These are phyloP conservation scores for Tineola bisselliella DNA, from an alignment of 2,888 invertebrate genomes.

Conservation along the genomic window DNA sequence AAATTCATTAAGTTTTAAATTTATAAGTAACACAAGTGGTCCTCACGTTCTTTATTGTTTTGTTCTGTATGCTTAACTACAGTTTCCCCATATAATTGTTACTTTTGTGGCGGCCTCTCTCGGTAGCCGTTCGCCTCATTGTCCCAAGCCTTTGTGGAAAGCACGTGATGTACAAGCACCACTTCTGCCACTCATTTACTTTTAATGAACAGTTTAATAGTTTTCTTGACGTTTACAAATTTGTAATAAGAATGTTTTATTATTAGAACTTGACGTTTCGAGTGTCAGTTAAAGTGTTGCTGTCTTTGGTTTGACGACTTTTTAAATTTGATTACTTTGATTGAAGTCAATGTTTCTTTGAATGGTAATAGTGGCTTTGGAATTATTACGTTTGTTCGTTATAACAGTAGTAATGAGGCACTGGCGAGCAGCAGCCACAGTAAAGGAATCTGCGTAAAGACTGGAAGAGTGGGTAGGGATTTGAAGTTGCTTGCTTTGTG, in stretches of 20 bases:
- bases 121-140: constrained; percentile 57
- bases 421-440: too few relatives aligned
- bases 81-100: constrained; percentile 31
- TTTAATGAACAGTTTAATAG: constrained; percentile 37
- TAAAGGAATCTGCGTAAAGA: too few relatives aligned
- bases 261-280: constrained; percentile 55
- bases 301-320: constrained; percentile 20
- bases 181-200: constrained; percentile 63
- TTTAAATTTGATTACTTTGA: not conserved
- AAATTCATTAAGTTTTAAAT: not conserved
- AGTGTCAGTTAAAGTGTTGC: constrained; percentile 61
- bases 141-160: constrained; percentile 39
- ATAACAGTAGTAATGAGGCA: too few relatives aligned
- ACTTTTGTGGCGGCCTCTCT: constrained; percentile 30
- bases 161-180: constrained; percentile 59
- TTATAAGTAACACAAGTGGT: not conserved
- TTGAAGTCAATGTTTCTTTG: not conserved
- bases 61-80: constrained; percentile 16
- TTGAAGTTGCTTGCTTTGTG: too few relatives aligned
- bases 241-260: constrained; percentile 20
- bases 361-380: not conserved
- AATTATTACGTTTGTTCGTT: too few relatives aligned
- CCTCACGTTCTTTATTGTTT: not conserved
- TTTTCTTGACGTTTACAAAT: constrained; percentile 12
- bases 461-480: too few relatives aligned